A percentile compares a stretch with the other conserved stretches of the same genome.
phyloP scores from a whole-genome alignment of 2,113 vertebrate genomes.

The Labrus mixtus region DNA sequence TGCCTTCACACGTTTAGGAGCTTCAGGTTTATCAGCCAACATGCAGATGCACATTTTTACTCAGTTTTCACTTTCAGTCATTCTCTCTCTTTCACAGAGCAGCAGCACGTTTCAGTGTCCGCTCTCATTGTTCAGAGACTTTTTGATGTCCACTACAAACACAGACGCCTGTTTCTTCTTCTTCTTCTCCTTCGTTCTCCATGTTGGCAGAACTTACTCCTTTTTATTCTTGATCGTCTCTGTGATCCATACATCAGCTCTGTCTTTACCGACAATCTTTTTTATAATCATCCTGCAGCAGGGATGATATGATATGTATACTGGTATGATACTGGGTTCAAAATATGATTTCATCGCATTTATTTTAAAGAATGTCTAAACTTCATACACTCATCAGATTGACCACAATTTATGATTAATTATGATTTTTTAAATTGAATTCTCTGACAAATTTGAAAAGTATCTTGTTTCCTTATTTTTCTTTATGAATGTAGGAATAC shows the following conservation, averaged over 20 bases:
- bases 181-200: not conserved
- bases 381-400: too few species aligned
- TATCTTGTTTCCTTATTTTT: too few species aligned
- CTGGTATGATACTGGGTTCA: too few species aligned
- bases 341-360: too few species aligned
- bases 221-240: not conserved
- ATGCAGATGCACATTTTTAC: conserved; percentile 1
- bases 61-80: conserved; percentile 24
- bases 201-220: not conserved
- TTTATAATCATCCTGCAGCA: too few species aligned
- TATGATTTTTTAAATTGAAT: too few species aligned
- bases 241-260: not conserved
- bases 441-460: too few species aligned
- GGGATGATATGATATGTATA: too few species aligned
- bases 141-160: conserved; percentile 7
- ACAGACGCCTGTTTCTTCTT: not conserved
- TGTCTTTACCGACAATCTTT: not conserved
- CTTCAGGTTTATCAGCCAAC: conserved; percentile 19
- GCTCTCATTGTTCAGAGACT: not conserved
- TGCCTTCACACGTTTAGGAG: conserved; percentile 31
- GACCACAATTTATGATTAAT: too few species aligned
- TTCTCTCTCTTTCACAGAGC: not conserved
- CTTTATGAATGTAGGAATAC: too few species aligned
- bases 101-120: conserved; percentile 25
- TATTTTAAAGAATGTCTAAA: too few species aligned